Evolutionary conservation across 2,888 invertebrate genomes (phyloP).

Genomic region (Megamerina dolium): DNA sequence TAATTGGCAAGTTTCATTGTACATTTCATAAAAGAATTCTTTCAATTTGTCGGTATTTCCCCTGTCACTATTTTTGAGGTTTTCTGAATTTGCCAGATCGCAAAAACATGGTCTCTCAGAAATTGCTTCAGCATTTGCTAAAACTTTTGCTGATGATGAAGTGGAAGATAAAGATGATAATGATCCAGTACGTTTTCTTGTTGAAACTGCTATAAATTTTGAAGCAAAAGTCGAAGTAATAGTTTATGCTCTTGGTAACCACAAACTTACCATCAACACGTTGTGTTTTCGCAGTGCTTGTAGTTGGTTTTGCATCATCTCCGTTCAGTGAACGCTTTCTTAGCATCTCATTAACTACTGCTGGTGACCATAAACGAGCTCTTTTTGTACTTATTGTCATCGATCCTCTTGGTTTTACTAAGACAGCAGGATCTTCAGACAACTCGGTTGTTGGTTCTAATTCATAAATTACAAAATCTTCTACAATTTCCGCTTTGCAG

Average conservation of each 20-base stretch:
- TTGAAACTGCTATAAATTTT: too few species aligned
- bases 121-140: background rate
- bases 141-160: background rate
- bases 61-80: background rate
- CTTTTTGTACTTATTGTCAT: background rate
- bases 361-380: background rate
- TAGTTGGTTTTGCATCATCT: too few species aligned
- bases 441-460: constrained; percentile 10
- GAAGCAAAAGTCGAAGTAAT: background rate
- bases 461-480: constrained; percentile 20
- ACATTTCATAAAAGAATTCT: constrained; percentile 20
- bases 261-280: too few species aligned
- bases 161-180: background rate
- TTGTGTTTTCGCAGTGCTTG: too few species aligned
- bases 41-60: constrained; percentile 14
- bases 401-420: background rate
- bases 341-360: background rate
- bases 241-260: too few species aligned
- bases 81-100: constrained; percentile 9
- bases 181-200: too few species aligned
- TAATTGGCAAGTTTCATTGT: constrained; percentile 17
- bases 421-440: too few species aligned
- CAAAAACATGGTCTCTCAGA: constrained; percentile 21
- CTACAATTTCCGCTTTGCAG: background rate
- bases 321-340: too few species aligned